These are phyloP conservation scores for Dichetophora obliterata DNA, from an alignment of 2,888 invertebrate species.

Conservation along the genomic window DNA sequence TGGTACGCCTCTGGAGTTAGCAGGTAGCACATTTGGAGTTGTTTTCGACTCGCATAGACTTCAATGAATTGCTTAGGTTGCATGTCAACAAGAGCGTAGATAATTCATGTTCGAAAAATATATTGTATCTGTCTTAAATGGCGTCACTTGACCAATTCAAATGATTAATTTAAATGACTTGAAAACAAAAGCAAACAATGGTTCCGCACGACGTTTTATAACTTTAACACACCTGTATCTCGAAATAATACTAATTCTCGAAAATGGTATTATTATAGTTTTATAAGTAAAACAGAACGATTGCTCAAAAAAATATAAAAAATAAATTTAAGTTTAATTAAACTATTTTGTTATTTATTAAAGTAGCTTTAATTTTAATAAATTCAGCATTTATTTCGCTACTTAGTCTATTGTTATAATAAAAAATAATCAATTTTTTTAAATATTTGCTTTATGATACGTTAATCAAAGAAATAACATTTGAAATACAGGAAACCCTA, in stretches of 20 bases:
- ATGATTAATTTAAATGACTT: conserved; percentile 44
- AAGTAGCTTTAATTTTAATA: too few species aligned
- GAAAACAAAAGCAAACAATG: conserved; percentile 5
- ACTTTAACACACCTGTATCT: not conserved
- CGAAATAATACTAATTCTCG: too few species aligned
- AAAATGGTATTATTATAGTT: not conserved
- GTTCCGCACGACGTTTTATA: not conserved
- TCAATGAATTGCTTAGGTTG: conserved; percentile 18
- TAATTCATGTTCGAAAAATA: conserved; percentile 27
- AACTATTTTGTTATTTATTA: too few species aligned
- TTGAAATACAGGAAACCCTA: too few species aligned
- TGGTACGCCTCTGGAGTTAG: not conserved
- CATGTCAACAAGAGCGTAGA: conserved; percentile 17
- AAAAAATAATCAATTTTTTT: too few species aligned
- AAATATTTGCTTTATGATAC: too few species aligned
- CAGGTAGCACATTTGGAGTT: conserved; percentile 2
- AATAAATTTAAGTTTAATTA: too few species aligned
- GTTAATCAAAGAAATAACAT: too few species aligned
- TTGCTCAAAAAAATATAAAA: too few species aligned
- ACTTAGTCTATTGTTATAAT: too few species aligned
- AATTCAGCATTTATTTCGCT: too few species aligned
- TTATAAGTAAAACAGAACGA: too few species aligned
- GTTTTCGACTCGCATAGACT: conserved; percentile 9
- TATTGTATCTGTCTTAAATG: conserved; percentile 6
- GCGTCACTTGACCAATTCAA: conserved; percentile 13